Percentiles rank a stretch among this genome's conserved stretches.
phyloP scores from a whole-genome alignment of 2,888 invertebrate species.

The Drosophila barbarae region DNA sequence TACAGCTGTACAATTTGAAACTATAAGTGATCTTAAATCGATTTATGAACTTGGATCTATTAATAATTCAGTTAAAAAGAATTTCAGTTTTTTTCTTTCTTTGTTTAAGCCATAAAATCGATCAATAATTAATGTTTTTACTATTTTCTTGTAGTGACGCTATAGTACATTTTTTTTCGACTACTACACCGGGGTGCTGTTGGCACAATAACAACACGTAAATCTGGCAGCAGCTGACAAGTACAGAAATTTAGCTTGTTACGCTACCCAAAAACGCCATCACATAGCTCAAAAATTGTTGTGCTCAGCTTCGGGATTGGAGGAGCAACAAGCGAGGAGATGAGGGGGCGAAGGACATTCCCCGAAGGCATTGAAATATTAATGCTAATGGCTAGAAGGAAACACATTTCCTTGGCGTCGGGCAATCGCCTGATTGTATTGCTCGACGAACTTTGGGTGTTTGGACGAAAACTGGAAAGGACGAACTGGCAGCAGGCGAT shows the following conservation, averaged over 20 bases:
- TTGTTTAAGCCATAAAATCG: too few relatives aligned
- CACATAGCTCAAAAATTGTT: conserved; percentile 51
- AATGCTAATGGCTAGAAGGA: conserved; percentile 65
- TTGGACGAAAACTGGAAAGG: conserved; percentile 25
- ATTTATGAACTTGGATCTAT: background rate
- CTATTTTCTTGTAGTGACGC: background rate
- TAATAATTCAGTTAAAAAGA: background rate
- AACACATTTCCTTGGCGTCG: conserved; percentile 41
- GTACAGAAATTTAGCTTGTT: conserved; percentile 58
- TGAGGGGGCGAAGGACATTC: conserved; percentile 10
- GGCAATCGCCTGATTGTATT: conserved; percentile 60
- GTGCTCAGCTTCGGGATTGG: conserved; percentile 3
- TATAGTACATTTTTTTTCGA: conserved; percentile 10
- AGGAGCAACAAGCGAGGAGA: background rate
- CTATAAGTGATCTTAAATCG: background rate
- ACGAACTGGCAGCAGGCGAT: conserved; percentile 33
- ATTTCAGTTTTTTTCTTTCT: too few relatives aligned
- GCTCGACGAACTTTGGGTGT: conserved; percentile 24
- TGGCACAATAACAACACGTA: conserved; percentile 60
- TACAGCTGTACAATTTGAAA: too few relatives aligned
- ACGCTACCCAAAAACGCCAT: conserved; percentile 38
- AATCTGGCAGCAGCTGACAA: conserved; percentile 74
- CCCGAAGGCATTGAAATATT: conserved; percentile 63
- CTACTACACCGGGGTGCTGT: conserved; percentile 9
- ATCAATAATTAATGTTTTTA: too few relatives aligned